These are phyloP conservation scores for Maniola hyperantus DNA, from an alignment of 2,888 invertebrate species.

Conservation along the genomic window DNA sequence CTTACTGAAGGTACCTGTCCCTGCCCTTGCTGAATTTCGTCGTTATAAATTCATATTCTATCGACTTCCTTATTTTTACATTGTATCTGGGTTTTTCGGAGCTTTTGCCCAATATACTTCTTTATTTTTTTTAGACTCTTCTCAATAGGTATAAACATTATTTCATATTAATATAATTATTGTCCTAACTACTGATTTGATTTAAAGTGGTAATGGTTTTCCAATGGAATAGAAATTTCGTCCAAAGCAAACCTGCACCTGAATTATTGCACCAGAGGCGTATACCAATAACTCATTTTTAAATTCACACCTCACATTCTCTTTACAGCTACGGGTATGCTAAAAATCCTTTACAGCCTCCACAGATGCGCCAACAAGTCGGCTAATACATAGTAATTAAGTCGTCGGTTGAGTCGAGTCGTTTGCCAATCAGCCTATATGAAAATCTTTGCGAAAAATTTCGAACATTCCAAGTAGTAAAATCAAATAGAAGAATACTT, in stretches of 20 bases:
- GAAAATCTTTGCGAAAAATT: not conserved
- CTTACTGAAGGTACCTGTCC: too few relatives aligned
- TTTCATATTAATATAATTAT: too few relatives aligned
- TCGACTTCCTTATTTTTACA: too few relatives aligned
- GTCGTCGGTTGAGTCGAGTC: not conserved
- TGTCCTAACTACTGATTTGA: not conserved
- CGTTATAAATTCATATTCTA: too few relatives aligned
- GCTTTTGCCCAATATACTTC: too few relatives aligned
- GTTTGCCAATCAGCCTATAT: not conserved
- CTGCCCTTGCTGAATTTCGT: too few relatives aligned
- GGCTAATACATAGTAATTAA: not conserved
- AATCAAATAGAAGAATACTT: too few relatives aligned
- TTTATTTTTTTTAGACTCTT: too few relatives aligned
- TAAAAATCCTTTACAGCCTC: constrained; percentile 1
- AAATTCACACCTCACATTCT: constrained; percentile 24
- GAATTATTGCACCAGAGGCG: constrained; percentile 2
- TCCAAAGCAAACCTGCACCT: constrained; percentile 3
- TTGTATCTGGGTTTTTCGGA: too few relatives aligned
- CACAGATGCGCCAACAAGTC: constrained; percentile 6
- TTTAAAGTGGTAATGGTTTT: not conserved
- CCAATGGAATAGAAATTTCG: constrained; percentile 1
- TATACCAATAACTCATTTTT: constrained; percentile 20
- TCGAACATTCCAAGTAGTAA: too few relatives aligned
- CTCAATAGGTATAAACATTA: too few relatives aligned
- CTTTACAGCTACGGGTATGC: constrained; percentile 17